phyloP scores from a whole-genome alignment of 2,888 invertebrate genomes.

The Polymixis lichenea region DNA sequence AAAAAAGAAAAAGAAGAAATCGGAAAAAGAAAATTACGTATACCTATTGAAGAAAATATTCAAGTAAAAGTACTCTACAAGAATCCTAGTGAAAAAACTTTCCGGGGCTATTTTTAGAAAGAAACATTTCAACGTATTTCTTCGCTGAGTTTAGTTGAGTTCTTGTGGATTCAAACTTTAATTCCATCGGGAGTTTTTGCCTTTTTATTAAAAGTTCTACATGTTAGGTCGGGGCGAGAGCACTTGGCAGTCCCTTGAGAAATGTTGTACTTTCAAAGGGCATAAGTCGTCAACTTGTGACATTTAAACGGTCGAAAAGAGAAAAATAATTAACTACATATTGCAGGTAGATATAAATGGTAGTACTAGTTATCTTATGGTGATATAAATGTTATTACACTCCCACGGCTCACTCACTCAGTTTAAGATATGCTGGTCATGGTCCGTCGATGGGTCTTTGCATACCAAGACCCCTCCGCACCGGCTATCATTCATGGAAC shows the following conservation, averaged over 20 bases:
- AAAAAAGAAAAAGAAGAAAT: not conserved
- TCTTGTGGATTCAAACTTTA: conserved; percentile 15
- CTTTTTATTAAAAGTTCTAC: conserved; percentile 25
- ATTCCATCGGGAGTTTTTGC: not conserved
- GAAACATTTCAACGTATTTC: conserved; percentile 1
- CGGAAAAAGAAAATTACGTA: not conserved
- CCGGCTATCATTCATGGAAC: too few relatives aligned
- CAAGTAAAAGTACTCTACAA: conserved; percentile 7
- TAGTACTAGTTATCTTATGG: too few relatives aligned
- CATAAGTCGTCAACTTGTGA: not conserved
- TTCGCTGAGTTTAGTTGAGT: not conserved
- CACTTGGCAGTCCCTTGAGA: conserved; percentile 1
- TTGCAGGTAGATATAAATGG: not conserved
- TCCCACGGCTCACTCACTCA: too few relatives aligned
- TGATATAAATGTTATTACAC: too few relatives aligned
- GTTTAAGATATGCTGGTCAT: too few relatives aligned
- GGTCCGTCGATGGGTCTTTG: too few relatives aligned
- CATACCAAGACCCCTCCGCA: too few relatives aligned
- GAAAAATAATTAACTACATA: not conserved
- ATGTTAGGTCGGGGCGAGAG: not conserved
- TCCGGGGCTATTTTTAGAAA: conserved; percentile 30
- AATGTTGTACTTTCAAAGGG: conserved; percentile 3
- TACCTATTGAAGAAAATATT: conserved; percentile 1
- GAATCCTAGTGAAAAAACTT: not conserved
- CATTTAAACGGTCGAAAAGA: not conserved